A percentile compares a stretch with the other conserved stretches of the same genome.
These are phyloP conservation scores for Dynastes grantii DNA, from an alignment of 2,888 invertebrate species.

Conservation along the genomic window DNA sequence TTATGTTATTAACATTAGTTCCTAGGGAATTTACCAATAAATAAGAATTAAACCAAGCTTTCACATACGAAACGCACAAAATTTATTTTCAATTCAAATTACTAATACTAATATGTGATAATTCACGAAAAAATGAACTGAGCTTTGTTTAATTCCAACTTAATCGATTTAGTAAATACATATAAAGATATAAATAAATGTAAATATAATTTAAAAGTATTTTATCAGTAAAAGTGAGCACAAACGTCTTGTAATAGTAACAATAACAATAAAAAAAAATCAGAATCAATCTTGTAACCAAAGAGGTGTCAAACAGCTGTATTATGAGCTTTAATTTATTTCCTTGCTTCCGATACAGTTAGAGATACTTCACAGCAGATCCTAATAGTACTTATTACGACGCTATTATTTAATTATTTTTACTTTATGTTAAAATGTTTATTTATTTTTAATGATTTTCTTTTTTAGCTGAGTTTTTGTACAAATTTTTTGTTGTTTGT, in stretches of 20 bases:
- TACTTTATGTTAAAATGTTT: conserved; percentile 22
- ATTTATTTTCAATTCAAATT: background rate
- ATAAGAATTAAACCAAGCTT: conserved; percentile 27
- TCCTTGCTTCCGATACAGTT: conserved; percentile 47
- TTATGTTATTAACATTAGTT: conserved; percentile 54
- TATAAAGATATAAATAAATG: conserved; percentile 11
- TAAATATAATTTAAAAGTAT: conserved; percentile 14
- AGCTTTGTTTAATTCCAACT: conserved; percentile 19
- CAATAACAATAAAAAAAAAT: background rate
- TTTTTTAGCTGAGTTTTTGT: conserved; percentile 24
- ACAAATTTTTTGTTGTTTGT: conserved; percentile 49
- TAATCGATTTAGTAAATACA: background rate
- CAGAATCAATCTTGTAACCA: conserved; percentile 59
- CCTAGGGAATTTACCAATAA: conserved; percentile 52
- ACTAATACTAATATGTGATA: conserved; percentile 22
- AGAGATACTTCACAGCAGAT: conserved; percentile 24
- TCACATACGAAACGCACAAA: conserved; percentile 3
- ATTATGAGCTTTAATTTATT: conserved; percentile 70
- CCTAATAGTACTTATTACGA: background rate
- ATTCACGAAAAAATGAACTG: background rate
- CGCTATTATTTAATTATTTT: conserved; percentile 24
- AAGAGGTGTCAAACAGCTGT: conserved; percentile 69
- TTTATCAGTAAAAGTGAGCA: conserved; percentile 31
- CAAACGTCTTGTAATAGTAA: conserved; percentile 8
- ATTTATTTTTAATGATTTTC: conserved; percentile 21